Base-by-base conservation (phyloP, 2,888 invertebrate genomes). In the Sialis fuliginosa region DNA sequence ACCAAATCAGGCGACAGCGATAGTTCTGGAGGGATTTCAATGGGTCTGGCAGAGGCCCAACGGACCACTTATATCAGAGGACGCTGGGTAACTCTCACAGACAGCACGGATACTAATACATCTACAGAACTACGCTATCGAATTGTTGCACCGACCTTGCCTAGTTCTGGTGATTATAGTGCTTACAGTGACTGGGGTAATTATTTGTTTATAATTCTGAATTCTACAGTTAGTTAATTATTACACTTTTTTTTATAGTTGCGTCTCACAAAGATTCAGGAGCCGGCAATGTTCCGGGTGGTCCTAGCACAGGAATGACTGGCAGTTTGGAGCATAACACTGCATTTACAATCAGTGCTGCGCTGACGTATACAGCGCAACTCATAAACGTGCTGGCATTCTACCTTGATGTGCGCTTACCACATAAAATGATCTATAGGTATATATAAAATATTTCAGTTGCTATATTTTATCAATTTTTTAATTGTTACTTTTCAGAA, bases 351-450 rank as follows among this genome's bases (percentile, higher is more conserved):
- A 45, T 45, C 9, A 45, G 75, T 61, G 89, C 82, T 52, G 92
- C 87, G 46, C 74, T 93, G 40, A 81, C 84, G 39, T 87, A 90
- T 62, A 81, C 85, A 39, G 81, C 90, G 48, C 93, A 93, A 68
- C 71, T 93, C 54, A 75, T 85, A 42, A 78, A 81, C 59, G 70
- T 90, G 53, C 69, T 91, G 53, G 84, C 90, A 44, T 87, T 80
- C 70, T 83, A 84, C 62, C 71, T 92, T 51, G 86, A 90, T 66
- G 74, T 83, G 46, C 72, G 81, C 52, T 71, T 92, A 60, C 92
- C 92, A 35, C 78, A 80, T 55, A 79, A 78, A 62, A 65, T 81
- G 55, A 68, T 72, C 46, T 80, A 79, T 59, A 76, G 78, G 79
- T 79, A 59, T 56, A 59, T 52, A 34, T 22, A 37, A 37, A 37